Conservation (phyloP, 2,797 vertebrate species). For the Vultur gryphus region DNA sequence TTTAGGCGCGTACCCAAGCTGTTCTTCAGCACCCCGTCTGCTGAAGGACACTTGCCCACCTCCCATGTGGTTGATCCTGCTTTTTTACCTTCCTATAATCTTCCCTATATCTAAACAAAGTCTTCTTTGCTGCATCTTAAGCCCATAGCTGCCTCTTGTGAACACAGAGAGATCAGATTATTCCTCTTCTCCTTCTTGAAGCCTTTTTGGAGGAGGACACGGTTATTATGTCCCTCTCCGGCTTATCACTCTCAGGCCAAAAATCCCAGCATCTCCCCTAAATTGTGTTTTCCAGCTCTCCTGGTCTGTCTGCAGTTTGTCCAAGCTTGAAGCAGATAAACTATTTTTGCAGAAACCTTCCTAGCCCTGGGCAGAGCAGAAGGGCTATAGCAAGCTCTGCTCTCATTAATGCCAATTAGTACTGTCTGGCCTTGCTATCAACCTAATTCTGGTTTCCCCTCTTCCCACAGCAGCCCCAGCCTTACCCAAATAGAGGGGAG, state of each 20-base stretch:
- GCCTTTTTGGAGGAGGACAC: neutral
- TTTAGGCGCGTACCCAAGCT: neutral
- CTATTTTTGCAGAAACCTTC: neutral
- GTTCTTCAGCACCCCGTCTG: neutral
- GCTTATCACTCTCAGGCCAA: neutral
- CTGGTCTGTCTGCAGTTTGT: neutral
- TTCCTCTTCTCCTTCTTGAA: neutral
- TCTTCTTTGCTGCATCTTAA: neutral
- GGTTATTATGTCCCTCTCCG: rapidly evolving
- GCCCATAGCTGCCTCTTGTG: neutral
- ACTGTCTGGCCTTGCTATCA: neutral
- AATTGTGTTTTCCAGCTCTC: neutral
- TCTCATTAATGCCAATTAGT: neutral
- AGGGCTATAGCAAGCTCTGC: rapidly evolving
- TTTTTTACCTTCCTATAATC: neutral
- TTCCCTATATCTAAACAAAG: neutral
- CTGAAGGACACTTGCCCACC: neutral
- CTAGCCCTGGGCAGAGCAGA: neutral
- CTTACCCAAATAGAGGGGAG: constrained; percentile 90
- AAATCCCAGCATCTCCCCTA: neutral
- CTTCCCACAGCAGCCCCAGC: too few relatives aligned
- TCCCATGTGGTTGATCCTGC: neutral
- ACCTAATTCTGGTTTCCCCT: neutral
- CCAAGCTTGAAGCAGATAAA: neutral
- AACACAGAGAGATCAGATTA: neutral